Evolutionary conservation across 2,113 vertebrate genomes (phyloP).

Genomic region (Dicrurus megarhynchus): DNA sequence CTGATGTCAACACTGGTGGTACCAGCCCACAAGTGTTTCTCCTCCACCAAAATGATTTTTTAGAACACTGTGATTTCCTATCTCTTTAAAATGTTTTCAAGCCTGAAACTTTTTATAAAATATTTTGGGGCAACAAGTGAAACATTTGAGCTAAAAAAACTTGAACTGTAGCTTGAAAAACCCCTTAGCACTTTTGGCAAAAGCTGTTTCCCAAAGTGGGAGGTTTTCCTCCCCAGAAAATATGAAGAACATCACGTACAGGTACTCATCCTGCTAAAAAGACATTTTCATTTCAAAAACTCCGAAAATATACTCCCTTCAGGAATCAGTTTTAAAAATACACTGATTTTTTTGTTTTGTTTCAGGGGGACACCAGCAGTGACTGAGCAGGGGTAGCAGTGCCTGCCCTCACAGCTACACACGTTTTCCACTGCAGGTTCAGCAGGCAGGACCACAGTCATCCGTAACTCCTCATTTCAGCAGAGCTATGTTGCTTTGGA

Average conservation of each 20-base stretch:
- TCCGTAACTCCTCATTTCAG: neutral
- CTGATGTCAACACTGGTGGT: neutral
- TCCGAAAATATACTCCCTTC: neutral
- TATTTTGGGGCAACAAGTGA: neutral
- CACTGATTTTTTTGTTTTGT: neutral
- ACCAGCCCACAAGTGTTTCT: neutral
- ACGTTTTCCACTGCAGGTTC: neutral
- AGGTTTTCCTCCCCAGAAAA: neutral
- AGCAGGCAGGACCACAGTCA: neutral
- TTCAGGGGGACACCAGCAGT: neutral
- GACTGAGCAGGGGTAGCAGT: neutral
- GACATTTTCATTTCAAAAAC: neutral
- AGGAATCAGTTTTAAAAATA: neutral
- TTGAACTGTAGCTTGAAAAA: neutral
- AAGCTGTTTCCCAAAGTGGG: neutral
- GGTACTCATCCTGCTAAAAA: neutral
- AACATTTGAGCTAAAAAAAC: neutral
- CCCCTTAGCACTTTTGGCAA: neutral
- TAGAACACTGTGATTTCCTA: neutral
- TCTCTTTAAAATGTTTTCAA: neutral
- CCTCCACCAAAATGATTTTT: neutral
- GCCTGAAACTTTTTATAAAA: neutral
- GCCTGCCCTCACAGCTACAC: neutral
- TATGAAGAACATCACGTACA: neutral
- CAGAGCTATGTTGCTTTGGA: fast-evolving